These are phyloP conservation scores for Cerastis leucographa DNA, from an alignment of 2,888 invertebrate genomes.

Conservation along the genomic window DNA sequence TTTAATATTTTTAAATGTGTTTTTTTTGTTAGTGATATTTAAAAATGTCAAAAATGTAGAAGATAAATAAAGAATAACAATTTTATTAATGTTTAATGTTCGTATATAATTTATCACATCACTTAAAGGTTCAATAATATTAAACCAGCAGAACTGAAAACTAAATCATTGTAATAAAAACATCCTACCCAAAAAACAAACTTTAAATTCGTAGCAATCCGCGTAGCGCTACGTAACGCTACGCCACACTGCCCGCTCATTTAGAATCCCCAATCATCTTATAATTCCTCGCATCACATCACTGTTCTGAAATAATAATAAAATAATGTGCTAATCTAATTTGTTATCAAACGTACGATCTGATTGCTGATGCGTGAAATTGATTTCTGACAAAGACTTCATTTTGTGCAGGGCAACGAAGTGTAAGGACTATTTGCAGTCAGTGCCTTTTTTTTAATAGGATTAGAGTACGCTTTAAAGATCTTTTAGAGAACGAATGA, in stretches of 20 bases:
- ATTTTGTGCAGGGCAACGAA: conserved; percentile 15
- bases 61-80: too few species aligned
- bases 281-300: conserved; percentile 24
- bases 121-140: too few species aligned
- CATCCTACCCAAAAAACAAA: neutral
- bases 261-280: conserved; percentile 19
- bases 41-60: too few species aligned
- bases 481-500: too few species aligned
- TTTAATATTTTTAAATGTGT: too few species aligned
- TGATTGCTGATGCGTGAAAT: conserved; percentile 67
- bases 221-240: conserved; percentile 9
- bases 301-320: conserved; percentile 38
- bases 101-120: too few species aligned
- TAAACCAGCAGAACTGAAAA: neutral
- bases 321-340: conserved; percentile 52
- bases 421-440: neutral
- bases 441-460: neutral
- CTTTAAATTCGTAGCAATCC: conserved; percentile 6
- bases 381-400: conserved; percentile 63
- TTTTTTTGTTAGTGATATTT: too few species aligned
- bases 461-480: neutral
- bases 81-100: too few species aligned
- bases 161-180: neutral
- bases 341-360: conserved; percentile 54
- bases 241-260: conserved; percentile 5